Percentiles rank a stretch among this genome's conserved stretches.
These are phyloP conservation scores for Bombycilla garrulus DNA, from an alignment of 2,113 vertebrate species.

Conservation along the genomic window DNA sequence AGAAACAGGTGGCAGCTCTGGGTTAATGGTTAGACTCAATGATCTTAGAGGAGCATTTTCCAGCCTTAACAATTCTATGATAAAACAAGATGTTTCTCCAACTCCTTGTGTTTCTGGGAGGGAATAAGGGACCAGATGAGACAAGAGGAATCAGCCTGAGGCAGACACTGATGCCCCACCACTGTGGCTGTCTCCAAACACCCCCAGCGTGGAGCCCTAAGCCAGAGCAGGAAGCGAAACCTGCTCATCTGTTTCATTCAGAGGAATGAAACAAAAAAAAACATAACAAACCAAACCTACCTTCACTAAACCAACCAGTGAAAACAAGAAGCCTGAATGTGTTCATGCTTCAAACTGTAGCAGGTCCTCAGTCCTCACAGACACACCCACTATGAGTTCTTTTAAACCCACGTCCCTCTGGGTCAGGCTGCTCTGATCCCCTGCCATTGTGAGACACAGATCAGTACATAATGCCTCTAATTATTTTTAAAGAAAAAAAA, in stretches of 20 bases:
- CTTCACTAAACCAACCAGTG: not conserved
- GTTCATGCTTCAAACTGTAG: not conserved
- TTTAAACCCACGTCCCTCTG: not conserved
- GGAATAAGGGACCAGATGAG: not conserved
- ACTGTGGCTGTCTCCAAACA: not conserved
- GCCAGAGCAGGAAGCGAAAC: not conserved
- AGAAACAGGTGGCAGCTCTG: not conserved
- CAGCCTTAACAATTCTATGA: not conserved
- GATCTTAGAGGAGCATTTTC: not conserved
- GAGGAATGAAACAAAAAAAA: not conserved
- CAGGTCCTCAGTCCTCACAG: not conserved
- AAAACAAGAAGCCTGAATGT: not conserved
- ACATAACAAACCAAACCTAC: not conserved
- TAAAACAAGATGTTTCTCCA: not conserved
- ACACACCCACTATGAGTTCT: fast-evolving
- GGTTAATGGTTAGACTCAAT: not conserved
- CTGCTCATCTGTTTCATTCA: not conserved
- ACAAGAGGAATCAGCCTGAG: not conserved
- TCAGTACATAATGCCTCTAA: not conserved
- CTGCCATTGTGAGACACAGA: not conserved
- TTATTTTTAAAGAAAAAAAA: not conserved
- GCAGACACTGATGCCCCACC: not conserved
- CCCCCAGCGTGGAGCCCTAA: fast-evolving
- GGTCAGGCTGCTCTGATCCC: not conserved
- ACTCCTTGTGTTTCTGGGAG: not conserved